Evolutionary conservation across 1,140 invertebrate genomes (phyloP).

Genomic region (Drosophila pseudoananassae): DNA sequence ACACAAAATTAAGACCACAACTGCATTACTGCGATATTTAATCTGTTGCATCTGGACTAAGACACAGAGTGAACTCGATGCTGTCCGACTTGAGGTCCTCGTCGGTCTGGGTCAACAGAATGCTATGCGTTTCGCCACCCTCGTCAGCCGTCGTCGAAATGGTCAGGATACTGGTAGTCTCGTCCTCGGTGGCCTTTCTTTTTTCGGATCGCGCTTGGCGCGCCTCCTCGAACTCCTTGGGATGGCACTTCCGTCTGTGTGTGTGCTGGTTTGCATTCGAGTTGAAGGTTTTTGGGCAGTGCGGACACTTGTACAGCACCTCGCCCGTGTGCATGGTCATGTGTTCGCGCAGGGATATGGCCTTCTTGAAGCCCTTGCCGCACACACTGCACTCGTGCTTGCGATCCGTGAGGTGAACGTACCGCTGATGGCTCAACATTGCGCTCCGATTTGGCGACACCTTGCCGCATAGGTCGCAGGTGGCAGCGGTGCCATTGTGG

Average conservation of each 20-base stretch:
- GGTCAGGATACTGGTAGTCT: slow-evolving; percentile 43
- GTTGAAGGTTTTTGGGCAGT: slow-evolving; percentile 80
- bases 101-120: slow-evolving; percentile 45
- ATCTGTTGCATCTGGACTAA: slow-evolving; percentile 46
- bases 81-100: slow-evolving; percentile 55
- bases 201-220: slow-evolving; percentile 55
- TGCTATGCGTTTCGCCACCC: slow-evolving; percentile 54
- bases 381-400: slow-evolving; percentile 74
- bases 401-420: slow-evolving; percentile 68
- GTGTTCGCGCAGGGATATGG: slow-evolving; percentile 77
- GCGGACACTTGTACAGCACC: slow-evolving; percentile 77
- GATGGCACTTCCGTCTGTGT: slow-evolving; percentile 78
- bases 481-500: slow-evolving; percentile 60
- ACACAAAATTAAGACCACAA: no score
- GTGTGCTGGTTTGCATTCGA: slow-evolving; percentile 82
- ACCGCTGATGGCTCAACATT: slow-evolving; percentile 74
- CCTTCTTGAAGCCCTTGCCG: slow-evolving; percentile 75
- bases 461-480: slow-evolving; percentile 74
- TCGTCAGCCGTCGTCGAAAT: slow-evolving; percentile 47
- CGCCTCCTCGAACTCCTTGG: slow-evolving; percentile 75
- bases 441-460: slow-evolving; percentile 77
- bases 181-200: slow-evolving; percentile 41
- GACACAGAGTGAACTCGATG: slow-evolving; percentile 62
- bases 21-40: no score
- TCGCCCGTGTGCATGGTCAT: slow-evolving; percentile 82